Conservation (phyloP, 92 coral and sea anemone species). For the Palythoa caribaeorum region DNA sequence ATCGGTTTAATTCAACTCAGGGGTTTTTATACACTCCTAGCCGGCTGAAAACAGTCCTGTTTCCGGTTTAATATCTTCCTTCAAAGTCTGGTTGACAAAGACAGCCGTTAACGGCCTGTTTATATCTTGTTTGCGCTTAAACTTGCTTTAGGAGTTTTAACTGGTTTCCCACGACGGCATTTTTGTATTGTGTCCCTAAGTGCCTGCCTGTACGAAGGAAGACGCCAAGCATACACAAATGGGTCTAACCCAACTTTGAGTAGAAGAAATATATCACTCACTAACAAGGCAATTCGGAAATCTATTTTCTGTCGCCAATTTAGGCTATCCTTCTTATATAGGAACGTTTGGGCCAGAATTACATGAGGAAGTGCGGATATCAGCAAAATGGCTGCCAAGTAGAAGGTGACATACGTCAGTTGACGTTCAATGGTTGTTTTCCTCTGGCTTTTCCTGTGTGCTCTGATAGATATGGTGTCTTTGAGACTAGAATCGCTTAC, state of each 20-base stretch:
- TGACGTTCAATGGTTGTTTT: conserved; percentile 30
- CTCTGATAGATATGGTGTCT: conserved; percentile 7
- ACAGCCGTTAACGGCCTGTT: background rate
- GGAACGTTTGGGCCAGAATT: conserved; percentile 25
- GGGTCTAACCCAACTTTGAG: conserved; percentile 44
- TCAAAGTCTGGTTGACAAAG: background rate
- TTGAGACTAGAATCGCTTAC: background rate
- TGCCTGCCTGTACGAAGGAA: conserved; percentile 48
- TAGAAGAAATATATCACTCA: conserved; percentile 35
- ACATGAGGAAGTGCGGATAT: conserved; percentile 42
- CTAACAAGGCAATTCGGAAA: conserved; percentile 33
- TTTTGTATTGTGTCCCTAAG: conserved; percentile 23
- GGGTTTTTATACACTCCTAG: background rate
- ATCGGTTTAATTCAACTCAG: too few species aligned
- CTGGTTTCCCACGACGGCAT: conserved; percentile 14
- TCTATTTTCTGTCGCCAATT: conserved; percentile 7
- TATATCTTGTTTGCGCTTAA: conserved; percentile 29
- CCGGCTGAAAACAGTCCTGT: background rate
- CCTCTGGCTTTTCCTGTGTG: conserved; percentile 35
- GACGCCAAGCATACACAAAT: conserved; percentile 45
- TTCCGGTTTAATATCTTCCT: background rate
- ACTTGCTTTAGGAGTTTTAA: background rate
- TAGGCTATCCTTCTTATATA: conserved; percentile 18
- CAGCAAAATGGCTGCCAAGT: conserved; percentile 30
- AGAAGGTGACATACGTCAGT: conserved; percentile 37